phyloP scores from a whole-genome alignment of 1,140 invertebrate species.

The Gerris buenoi region DNA sequence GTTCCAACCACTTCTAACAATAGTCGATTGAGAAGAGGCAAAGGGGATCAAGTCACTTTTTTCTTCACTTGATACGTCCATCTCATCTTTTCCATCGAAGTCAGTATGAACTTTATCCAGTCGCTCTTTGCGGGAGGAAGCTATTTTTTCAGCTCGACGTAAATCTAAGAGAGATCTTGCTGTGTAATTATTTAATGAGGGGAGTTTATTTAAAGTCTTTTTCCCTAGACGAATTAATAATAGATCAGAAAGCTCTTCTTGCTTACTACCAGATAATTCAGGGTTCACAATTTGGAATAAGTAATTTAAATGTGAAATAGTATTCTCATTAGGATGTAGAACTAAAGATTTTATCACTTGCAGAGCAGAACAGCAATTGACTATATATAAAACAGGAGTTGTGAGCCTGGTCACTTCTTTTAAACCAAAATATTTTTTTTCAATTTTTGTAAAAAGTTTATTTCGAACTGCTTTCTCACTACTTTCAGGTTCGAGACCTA shows the following conservation, averaged over 20 bases:
- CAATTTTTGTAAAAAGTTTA: background rate
- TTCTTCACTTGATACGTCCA: too few relatives aligned
- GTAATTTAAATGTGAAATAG: background rate
- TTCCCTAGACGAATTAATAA: background rate
- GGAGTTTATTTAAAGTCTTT: too few relatives aligned
- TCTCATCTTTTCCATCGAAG: too few relatives aligned
- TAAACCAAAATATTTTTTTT: background rate
- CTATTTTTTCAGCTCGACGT: too few relatives aligned
- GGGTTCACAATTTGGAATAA: background rate
- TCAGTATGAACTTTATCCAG: too few relatives aligned
- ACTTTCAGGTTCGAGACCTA: background rate
- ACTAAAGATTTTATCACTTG: background rate
- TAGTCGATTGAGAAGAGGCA: too few relatives aligned
- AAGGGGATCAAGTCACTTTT: too few relatives aligned
- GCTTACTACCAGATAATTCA: background rate
- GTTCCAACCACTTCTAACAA: background rate
- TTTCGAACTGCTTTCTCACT: background rate
- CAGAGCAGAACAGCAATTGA: background rate
- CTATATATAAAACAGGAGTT: background rate
- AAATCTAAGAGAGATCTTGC: too few relatives aligned
- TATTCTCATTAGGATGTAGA: background rate
- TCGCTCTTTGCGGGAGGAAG: too few relatives aligned
- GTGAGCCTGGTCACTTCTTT: background rate
- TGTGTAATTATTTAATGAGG: too few relatives aligned
- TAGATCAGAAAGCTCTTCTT: background rate